phyloP scores from a whole-genome alignment of 2,888 invertebrate genomes.

The Synanthedon myopaeformis region DNA sequence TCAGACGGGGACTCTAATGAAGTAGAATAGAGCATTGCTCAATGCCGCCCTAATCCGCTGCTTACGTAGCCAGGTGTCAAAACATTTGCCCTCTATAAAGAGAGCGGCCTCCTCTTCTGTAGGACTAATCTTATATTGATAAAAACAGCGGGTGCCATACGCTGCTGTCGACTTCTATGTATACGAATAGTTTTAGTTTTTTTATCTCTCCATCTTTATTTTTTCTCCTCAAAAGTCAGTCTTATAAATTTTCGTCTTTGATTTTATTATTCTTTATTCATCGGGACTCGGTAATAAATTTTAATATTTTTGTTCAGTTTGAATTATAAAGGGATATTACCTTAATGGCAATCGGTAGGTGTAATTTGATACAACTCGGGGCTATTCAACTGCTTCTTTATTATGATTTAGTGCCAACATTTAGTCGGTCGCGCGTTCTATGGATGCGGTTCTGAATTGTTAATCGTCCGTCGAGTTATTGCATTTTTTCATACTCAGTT shows the following conservation, averaged over 20 bases:
- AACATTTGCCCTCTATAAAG: conserved; percentile 56
- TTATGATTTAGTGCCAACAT: conserved; percentile 37
- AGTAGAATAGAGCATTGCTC: too few relatives aligned
- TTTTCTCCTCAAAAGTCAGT: conserved; percentile 38
- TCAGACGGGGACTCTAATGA: too few relatives aligned
- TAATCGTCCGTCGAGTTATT: conserved; percentile 8
- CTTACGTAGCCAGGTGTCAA: conserved; percentile 53
- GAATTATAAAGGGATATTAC: conserved; percentile 65
- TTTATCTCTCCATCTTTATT: conserved; percentile 56
- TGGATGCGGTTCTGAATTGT: conserved; percentile 12
- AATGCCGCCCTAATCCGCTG: conserved; percentile 19
- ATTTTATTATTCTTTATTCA: conserved; percentile 60
- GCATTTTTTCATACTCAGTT: neutral
- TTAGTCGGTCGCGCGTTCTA: conserved; percentile 20
- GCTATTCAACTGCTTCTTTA: conserved; percentile 44
- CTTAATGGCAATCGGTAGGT: conserved; percentile 66
- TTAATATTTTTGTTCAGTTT: conserved; percentile 60
- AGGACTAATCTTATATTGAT: conserved; percentile 61
- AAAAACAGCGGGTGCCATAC: conserved; percentile 64
- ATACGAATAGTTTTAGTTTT: conserved; percentile 45
- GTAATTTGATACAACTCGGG: conserved; percentile 59
- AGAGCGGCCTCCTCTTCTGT: conserved; percentile 38
- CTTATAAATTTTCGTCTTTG: conserved; percentile 56
- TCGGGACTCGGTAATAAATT: conserved; percentile 63
- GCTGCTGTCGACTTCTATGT: conserved; percentile 22